Base-by-base conservation (phyloP, 2,797 vertebrate species). In the Rhyacichthys aspro region DNA sequence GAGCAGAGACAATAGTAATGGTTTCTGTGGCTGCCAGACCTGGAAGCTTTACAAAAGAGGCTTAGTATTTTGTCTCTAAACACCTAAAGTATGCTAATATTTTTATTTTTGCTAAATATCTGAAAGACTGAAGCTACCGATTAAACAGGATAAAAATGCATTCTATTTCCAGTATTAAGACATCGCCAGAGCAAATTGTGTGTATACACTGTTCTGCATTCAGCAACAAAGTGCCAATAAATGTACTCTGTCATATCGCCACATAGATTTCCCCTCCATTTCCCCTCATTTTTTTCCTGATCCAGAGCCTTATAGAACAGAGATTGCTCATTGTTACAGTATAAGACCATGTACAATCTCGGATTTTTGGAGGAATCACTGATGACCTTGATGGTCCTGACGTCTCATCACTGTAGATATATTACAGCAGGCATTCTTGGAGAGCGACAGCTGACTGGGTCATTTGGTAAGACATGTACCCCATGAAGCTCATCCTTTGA, bases 151-250 rank as follows among this genome's bases (percentile, higher is more conserved):
- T 43, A 63, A 61, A 49, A 81, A 83, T 77, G 41, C 58, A 66
- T 63, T 76, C 57, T 78, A 64, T 78, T 85, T 83, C 64, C 34
- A 62, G 74, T 72, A 81, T 82, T 70, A 81, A 70, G 70, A 55
- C 67, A 71, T 76, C 55, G 53, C 33, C 9, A 79, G 62, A 69
- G 55, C 17, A 74, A 88, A 87, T 86, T 77, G 78, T 62, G 72
- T 78, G 46, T 76, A 56, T 77, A 44, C 69, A 72, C 41, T 68
- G 68, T 74, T 54, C 34, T 4, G 36, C 57, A 53, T 79, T 74
- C 65, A 79, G 74, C 62, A 72, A 70, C 63, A 52, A 83, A 86
- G 85, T 75, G 71, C 69, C 76, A 66, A 72, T 82, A 82, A 88
- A 88, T 73, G 65, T 76, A 63, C 62, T 60, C 70, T 71, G 72